Percentiles rank a stretch among this genome's conserved stretches.
Evolutionary conservation across 2,113 vertebrate species (phyloP).

Genomic region (Forbesichthys agassizii): DNA sequence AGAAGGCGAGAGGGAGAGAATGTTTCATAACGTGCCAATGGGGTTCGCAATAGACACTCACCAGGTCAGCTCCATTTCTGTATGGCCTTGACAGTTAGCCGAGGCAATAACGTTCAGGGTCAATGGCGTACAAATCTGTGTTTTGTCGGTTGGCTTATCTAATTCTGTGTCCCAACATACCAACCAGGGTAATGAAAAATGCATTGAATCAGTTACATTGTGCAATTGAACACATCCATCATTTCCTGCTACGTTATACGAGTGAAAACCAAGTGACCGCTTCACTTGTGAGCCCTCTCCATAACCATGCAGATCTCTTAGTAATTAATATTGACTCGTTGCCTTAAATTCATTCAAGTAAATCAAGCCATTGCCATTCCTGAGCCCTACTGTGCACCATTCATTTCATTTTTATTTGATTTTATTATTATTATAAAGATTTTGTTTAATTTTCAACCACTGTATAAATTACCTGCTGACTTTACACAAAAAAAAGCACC

Average conservation of each 20-base stretch:
- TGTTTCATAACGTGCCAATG: neutral
- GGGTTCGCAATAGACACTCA: neutral
- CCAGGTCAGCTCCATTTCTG: neutral
- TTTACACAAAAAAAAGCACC: conserved; percentile 18
- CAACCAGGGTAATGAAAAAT: conserved; percentile 60
- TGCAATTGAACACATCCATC: conserved; percentile 61
- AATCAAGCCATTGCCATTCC: conserved; percentile 40
- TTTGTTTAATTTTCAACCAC: conserved; percentile 41
- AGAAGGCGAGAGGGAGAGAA: neutral
- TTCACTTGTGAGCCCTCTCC: conserved; percentile 12
- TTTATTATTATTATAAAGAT: conserved; percentile 29
- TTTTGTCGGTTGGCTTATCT: conserved; percentile 45
- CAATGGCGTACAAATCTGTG: conserved; percentile 7
- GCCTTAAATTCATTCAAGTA: conserved; percentile 50
- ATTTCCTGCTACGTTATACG: conserved; percentile 39
- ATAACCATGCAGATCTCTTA: conserved; percentile 26
- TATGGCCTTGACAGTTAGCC: neutral
- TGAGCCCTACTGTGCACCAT: conserved; percentile 14
- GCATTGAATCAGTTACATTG: conserved; percentile 58
- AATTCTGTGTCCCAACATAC: conserved; percentile 46
- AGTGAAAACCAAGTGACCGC: conserved; percentile 36
- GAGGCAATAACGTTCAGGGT: conserved; percentile 17
- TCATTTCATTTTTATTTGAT: conserved; percentile 3
- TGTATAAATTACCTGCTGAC: conserved; percentile 60
- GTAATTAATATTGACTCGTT: conserved; percentile 65